These are phyloP conservation scores for Micromys minutus DNA, from an alignment of 2,113 vertebrate species.

Conservation along the genomic window DNA sequence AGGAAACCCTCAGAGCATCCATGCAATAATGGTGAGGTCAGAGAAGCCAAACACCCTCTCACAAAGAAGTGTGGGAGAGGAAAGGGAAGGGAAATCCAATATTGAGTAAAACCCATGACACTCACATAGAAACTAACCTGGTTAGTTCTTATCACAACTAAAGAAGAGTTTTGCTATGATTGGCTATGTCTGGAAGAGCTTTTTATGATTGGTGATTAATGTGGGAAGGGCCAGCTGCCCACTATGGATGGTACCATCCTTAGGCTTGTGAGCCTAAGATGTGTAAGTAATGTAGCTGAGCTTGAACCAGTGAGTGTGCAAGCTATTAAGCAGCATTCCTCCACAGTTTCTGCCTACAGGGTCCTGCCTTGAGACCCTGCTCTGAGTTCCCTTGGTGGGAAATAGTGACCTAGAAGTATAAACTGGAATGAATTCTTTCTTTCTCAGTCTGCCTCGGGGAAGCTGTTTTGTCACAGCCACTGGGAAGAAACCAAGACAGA, in stretches of 20 bases:
- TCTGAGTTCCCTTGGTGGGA: background rate
- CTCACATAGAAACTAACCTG: too few species aligned
- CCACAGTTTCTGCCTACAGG: background rate
- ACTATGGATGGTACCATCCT: background rate
- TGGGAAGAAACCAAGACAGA: background rate
- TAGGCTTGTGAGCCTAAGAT: background rate
- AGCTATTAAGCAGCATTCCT: background rate
- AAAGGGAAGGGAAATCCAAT: background rate
- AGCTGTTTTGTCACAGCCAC: background rate
- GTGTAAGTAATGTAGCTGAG: too few species aligned
- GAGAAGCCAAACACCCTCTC: too few species aligned
- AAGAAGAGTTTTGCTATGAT: background rate
- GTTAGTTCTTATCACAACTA: background rate
- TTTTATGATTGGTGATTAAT: background rate
- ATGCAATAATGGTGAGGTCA: background rate
- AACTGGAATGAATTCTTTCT: background rate
- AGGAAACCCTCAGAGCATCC: accelerated
- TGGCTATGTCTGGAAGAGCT: background rate
- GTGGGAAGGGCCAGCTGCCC: background rate
- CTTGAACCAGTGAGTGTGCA: background rate
- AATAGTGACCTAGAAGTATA: background rate
- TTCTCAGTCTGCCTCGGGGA: background rate
- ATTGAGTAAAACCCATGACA: background rate
- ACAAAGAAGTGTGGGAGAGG: too few species aligned
- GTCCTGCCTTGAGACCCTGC: background rate